Evolutionary conservation across 2,888 invertebrate genomes (phyloP).

Genomic region (Erannis defoliaria): DNA sequence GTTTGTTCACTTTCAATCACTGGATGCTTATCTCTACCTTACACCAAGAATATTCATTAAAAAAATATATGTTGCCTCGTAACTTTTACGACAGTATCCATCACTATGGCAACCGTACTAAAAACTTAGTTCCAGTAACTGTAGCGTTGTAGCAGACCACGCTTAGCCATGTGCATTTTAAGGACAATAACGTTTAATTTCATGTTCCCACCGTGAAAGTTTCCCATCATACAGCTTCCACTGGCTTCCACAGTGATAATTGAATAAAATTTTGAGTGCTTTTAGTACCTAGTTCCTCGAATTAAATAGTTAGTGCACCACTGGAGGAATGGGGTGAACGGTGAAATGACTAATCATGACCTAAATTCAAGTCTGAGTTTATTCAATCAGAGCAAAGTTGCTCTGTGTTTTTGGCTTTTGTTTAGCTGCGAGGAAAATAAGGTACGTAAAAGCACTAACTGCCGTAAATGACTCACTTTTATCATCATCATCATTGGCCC

Average conservation of each 20-base stretch:
- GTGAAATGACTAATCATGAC: constrained; percentile 41
- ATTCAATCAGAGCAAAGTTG: neutral
- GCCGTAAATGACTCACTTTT: neutral
- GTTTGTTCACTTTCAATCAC: no score
- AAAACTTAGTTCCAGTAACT: constrained; percentile 50
- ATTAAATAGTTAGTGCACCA: neutral
- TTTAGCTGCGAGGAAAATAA: neutral
- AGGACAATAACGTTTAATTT: constrained; percentile 54
- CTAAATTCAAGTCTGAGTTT: constrained; percentile 9
- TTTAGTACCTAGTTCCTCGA: neutral
- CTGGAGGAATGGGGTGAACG: neutral
- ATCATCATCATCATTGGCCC: no score
- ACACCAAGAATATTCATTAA: neutral
- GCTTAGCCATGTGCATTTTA: constrained; percentile 57
- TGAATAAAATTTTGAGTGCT: constrained; percentile 20
- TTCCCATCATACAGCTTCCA: neutral
- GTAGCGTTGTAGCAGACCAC: constrained; percentile 51
- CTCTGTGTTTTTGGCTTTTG: neutral
- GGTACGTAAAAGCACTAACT: constrained; percentile 3
- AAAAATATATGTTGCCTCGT: neutral
- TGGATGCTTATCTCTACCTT: no score
- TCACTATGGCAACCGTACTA: constrained; percentile 62
- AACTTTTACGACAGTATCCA: constrained; percentile 6
- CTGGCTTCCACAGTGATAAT: constrained; percentile 28
- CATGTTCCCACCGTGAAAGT: constrained; percentile 67